Evolutionary conservation across 2,113 vertebrate species (phyloP), one percentile per base, ranked within the genome.

Genomic region (Typhlomys cinereus): DNA sequence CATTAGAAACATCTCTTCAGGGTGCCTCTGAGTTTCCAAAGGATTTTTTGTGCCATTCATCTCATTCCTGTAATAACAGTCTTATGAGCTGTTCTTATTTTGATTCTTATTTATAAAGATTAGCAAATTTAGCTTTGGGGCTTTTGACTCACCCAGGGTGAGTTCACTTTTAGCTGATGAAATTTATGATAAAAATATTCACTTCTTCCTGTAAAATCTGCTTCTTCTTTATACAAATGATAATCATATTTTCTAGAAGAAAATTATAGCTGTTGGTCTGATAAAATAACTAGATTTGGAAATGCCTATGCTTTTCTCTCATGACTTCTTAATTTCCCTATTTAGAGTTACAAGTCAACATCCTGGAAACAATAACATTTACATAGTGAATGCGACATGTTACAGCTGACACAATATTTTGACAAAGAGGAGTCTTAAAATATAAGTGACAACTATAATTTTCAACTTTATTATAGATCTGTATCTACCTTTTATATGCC

Each of bases 11-110:
- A 79, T 29, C 27, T 79, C 46, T 50, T 82, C 73, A 75, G n/a
- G 48, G 15, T 71, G 25, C 29, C 15, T 66, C 48, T 5, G 25
- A 52, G 34, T 67, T 84, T 91, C 25, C 11, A 44, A 91, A 92
- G 57, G 13, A 31, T 93, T 70, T 83, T 44, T 67, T 34, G 52
- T 85, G 23, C 79, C 81, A 62, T 57, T 94, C 71, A 90, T 64
- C 7, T 89, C n/a, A 79, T 80, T 81, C 59, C 67, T 74, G 76
- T 18, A 54, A 67, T 21, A 73, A 71, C 5, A 79, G 36, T 50
- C 41, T 61, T 48, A 23, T 88, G 34, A 78, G 1, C 4, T 17
- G 41, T 39, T 71, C 39, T 41, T 88, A 39, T 34, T 84, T 52
- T 52, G n/a, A 73, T 80, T 48, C 25, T 54, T 46, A 80, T 54